Percentiles rank a stretch among this genome's conserved stretches.
These are phyloP conservation scores for Calonectris borealis DNA, from an alignment of 2,113 vertebrate species.

Conservation along the genomic window DNA sequence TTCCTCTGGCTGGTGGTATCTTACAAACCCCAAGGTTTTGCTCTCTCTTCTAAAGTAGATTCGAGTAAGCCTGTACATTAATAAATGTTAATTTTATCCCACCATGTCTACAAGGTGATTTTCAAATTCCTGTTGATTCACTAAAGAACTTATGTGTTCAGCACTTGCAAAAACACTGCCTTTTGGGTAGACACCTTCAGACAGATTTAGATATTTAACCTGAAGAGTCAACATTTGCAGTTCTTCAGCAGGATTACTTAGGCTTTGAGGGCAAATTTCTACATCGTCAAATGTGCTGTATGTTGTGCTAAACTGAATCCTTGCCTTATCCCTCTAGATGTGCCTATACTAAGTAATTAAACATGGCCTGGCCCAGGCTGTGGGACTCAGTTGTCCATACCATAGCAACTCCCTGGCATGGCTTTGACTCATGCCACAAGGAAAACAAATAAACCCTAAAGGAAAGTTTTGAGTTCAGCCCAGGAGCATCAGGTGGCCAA, in stretches of 20 bases:
- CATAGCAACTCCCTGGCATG: neutral
- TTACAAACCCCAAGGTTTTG: neutral
- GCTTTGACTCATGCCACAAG: neutral
- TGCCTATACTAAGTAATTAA: neutral
- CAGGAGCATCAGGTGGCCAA: neutral
- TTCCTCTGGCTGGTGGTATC: neutral
- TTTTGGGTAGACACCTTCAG: neutral
- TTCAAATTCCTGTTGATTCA: constrained; percentile 16
- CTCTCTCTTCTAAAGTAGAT: neutral
- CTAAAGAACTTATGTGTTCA: neutral
- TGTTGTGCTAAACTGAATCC: neutral
- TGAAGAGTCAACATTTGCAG: constrained; percentile 34
- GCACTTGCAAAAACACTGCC: neutral
- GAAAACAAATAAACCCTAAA: neutral
- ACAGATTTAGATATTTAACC: neutral
- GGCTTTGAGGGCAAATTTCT: neutral
- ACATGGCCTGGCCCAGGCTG: neutral
- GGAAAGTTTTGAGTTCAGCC: neutral
- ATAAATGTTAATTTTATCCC: neutral
- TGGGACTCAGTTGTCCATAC: neutral
- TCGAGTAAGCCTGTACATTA: neutral
- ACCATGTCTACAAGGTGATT: neutral
- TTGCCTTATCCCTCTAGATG: neutral
- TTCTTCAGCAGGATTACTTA: neutral
- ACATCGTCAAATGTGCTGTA: neutral